phyloP scores from a whole-genome alignment of 2,113 vertebrate genomes.

The Cyrtonyx montezumae region DNA sequence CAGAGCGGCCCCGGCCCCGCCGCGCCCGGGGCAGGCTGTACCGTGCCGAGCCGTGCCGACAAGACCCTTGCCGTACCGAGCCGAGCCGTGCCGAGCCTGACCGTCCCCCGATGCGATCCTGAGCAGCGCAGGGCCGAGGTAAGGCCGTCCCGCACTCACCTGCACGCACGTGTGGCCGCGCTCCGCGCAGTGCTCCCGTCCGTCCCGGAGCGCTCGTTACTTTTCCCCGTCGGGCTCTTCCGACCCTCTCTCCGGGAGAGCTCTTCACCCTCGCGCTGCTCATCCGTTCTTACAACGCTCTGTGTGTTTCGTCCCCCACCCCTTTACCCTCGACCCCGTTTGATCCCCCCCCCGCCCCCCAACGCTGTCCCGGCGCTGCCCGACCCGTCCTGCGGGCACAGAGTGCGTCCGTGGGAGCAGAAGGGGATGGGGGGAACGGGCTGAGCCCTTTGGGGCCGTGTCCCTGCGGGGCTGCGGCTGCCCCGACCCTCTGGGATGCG shows the following conservation, averaged over 20 bases:
- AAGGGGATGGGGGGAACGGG: not conserved
- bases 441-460: not conserved
- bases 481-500: not conserved
- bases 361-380: not conserved
- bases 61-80: not conserved
- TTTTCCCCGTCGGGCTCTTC: not conserved
- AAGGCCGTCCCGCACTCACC: not conserved
- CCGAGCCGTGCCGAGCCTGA: not conserved
- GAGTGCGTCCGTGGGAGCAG: not conserved
- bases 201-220: not conserved
- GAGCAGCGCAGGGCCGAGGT: not conserved
- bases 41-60: too few species aligned
- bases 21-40: not conserved
- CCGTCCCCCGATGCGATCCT: not conserved
- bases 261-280: fast-evolving
- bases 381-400: not conserved
- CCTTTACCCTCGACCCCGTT: too few species aligned
- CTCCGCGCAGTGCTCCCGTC: too few species aligned
- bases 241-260: not conserved
- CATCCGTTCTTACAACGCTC: not conserved
- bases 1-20: not conserved
- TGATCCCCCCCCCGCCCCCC: fast-evolving
- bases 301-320: too few species aligned
- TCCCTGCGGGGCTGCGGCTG: too few species aligned
- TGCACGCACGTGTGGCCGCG: not conserved